Conservation (phyloP, 2,888 invertebrate genomes). For the Theretra japonica region DNA sequence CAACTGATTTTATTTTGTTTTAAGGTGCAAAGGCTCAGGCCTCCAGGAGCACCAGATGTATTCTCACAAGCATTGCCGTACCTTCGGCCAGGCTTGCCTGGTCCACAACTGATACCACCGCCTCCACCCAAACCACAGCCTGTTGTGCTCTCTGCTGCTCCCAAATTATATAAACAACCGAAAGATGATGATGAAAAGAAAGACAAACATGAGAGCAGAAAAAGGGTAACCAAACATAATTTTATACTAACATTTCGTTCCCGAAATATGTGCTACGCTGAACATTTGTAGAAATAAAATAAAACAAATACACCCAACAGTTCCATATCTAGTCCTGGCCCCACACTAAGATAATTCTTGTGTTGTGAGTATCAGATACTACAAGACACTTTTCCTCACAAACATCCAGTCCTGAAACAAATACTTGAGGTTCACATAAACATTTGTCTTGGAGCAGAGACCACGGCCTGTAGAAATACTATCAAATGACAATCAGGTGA, state of each 20-base stretch:
- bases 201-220: constrained; percentile 65
- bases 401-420: too few species aligned
- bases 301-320: too few species aligned
- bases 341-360: too few species aligned
- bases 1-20: background rate
- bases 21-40: constrained; percentile 69
- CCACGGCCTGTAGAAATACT: too few species aligned
- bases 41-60: constrained; percentile 51
- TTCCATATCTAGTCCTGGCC: too few species aligned
- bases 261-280: too few species aligned
- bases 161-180: constrained; percentile 86
- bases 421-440: too few species aligned
- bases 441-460: too few species aligned
- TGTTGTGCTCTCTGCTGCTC: constrained; percentile 88
- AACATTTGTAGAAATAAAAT: too few species aligned
- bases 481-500: too few species aligned
- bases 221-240: constrained; percentile 54
- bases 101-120: constrained; percentile 73
- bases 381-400: too few species aligned
- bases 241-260: background rate
- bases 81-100: constrained; percentile 69
- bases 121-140: constrained; percentile 83
- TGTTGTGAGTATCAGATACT: too few species aligned
- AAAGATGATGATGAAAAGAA: constrained; percentile 74
- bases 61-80: constrained; percentile 73